Percentiles rank a stretch among this genome's conserved stretches.
These are phyloP conservation scores for Myotis planiceps DNA, from an alignment of 2,797 vertebrate genomes.

Conservation along the genomic window DNA sequence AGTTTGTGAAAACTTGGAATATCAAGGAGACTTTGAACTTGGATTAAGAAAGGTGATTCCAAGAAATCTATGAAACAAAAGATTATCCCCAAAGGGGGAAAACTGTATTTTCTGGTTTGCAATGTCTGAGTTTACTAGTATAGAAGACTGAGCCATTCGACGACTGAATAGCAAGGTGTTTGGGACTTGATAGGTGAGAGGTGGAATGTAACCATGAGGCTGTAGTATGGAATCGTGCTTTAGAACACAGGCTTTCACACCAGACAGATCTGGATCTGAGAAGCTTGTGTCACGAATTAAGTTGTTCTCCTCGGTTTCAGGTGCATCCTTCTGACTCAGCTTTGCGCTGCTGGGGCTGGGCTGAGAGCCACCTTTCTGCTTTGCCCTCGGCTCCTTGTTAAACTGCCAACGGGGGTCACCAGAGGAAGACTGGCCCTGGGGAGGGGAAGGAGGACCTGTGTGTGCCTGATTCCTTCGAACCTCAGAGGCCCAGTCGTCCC, in stretches of 20 bases:
- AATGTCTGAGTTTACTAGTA: background rate
- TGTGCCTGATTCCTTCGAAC: background rate
- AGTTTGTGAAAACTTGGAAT: background rate
- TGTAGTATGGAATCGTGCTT: background rate
- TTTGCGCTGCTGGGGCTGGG: background rate
- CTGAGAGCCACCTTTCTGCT: background rate
- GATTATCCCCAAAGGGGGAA: background rate
- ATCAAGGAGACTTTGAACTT: background rate
- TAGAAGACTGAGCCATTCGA: background rate
- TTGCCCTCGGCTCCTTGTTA: background rate
- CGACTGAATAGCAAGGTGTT: background rate
- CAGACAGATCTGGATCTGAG: background rate
- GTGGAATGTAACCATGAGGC: background rate
- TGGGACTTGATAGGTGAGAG: background rate
- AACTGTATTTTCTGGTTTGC: background rate
- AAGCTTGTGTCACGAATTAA: background rate
- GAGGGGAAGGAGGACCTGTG: background rate
- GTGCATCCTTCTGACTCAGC: background rate
- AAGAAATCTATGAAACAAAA: background rate
- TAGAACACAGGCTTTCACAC: background rate
- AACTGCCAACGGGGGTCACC: background rate
- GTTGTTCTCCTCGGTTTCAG: background rate
- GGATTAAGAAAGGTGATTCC: background rate
- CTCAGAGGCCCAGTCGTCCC: background rate
- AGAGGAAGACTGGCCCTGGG: background rate